Evolutionary conservation across 2,888 invertebrate genomes (phyloP), one percentile per base, ranked within the genome.

Genomic region (Watsonalla cultraria): DNA sequence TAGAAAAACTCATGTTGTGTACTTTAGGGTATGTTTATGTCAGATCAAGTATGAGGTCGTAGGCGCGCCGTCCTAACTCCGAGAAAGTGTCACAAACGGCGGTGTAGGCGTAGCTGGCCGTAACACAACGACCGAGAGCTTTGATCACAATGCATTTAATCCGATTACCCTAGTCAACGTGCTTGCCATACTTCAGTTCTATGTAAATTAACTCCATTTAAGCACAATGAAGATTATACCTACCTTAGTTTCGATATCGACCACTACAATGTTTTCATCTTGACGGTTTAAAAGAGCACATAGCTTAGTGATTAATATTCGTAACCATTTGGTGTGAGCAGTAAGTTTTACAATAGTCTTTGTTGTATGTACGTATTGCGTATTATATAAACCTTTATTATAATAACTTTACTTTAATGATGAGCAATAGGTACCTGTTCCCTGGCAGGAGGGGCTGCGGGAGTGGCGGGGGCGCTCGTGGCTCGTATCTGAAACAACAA

Each of bases 391-490:
- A n/a, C n/a, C n/a, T n/a, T n/a, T n/a, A n/a, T n/a, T n/a, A 24
- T 24, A 24, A 24, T 24, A 24, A 2, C 24, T 24, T 24, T 24
- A 24, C 24, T 24, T 2, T 4, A 24, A 24, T 24, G 24, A 24
- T 24, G 24, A 24, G 2, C 24, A 24, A n/a, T 24, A 24, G 24
- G 64, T 68, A 90, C 90, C 73, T 84, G 82, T 60, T 88, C 87
- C 68, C 87, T 82, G 46, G 72, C 68, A 66, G 82, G 84, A 49
- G 78, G 68, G 45, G 80, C 70, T n/a, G 82, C 85, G 14, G 90
- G 88, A 47, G 90, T 84, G 54, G 85, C 84, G 9, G 91, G 91
- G 45, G 92, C 90, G 70, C 91, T 91, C 58, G 90, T 84, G 55
- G 92, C 85, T 73, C 92, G 85, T 57, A 82, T 80, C 91, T 91